phyloP scores from a whole-genome alignment of 2,888 invertebrate genomes.

The Gryllus longicercus region DNA sequence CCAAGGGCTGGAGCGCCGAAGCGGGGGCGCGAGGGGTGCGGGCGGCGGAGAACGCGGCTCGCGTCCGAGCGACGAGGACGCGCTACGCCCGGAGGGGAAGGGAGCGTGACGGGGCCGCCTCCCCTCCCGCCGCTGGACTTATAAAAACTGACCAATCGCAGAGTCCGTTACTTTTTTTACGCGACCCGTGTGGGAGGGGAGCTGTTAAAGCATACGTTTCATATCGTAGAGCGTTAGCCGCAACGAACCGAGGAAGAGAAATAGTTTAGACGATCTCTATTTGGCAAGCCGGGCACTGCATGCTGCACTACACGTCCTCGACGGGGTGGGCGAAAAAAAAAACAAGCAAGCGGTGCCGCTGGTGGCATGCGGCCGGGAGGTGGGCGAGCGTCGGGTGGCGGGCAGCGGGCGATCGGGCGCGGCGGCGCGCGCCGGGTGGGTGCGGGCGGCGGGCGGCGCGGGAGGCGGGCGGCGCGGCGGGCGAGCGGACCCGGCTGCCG shows the following conservation, averaged over 20 bases:
- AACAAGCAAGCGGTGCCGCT: not conserved
- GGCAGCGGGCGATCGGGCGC: not conserved
- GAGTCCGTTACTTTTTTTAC: constrained; percentile 1
- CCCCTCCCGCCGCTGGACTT: not conserved
- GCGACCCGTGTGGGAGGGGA: constrained; percentile 6
- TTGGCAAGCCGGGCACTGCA: not conserved
- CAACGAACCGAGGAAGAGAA: not conserved
- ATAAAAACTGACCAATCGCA: constrained; percentile 10
- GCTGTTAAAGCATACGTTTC: constrained; percentile 17
- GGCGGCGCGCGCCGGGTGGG: not conserved
- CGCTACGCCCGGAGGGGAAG: not conserved
- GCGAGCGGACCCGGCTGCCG: not conserved
- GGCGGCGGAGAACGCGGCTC: not conserved
- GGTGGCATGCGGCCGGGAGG: not conserved
- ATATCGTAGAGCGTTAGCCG: not conserved
- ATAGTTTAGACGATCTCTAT: not conserved
- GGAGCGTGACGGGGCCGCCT: not conserved
- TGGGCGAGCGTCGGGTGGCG: not conserved
- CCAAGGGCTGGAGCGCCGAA: not conserved
- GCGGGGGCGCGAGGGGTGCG: not conserved
- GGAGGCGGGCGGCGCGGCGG: not conserved
- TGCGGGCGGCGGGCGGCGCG: not conserved
- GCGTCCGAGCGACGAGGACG: not conserved
- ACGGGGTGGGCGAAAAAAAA: not conserved
- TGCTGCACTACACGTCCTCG: not conserved